A percentile compares a stretch with the other conserved stretches of the same genome.
These are phyloP conservation scores for Capromys pilorides DNA, from an alignment of 2,797 vertebrate genomes.

Conservation along the genomic window DNA sequence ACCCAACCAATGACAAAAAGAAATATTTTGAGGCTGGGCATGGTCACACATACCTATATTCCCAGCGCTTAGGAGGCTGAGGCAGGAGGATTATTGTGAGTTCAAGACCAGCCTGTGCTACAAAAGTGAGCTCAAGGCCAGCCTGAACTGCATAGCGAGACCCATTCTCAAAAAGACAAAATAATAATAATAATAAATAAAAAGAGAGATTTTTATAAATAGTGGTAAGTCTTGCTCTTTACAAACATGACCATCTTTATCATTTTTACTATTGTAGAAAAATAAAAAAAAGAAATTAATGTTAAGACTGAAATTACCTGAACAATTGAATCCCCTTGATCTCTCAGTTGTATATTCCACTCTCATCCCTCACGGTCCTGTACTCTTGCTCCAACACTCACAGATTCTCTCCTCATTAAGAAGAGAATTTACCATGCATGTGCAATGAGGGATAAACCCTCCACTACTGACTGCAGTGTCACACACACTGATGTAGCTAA, in stretches of 20 bases:
- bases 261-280: neutral
- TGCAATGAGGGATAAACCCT: neutral
- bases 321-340: neutral
- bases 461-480: neutral
- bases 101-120: too few relatives aligned
- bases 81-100: too few relatives aligned
- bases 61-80: too few relatives aligned
- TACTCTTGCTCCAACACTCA: neutral
- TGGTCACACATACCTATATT: too few relatives aligned
- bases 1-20: neutral
- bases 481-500: neutral
- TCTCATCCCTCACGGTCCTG: neutral
- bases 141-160: too few relatives aligned
- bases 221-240: neutral
- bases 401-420: neutral
- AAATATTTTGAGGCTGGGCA: too few relatives aligned
- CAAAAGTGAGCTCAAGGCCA: too few relatives aligned
- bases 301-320: neutral
- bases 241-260: neutral
- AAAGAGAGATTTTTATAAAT: neutral
- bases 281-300: neutral
- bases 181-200: too few relatives aligned
- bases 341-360: too few relatives aligned
- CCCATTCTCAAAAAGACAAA: too few relatives aligned
- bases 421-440: neutral